Conservation (phyloP, 2,113 vertebrate genomes). For the Ictalurus punctatus region DNA sequence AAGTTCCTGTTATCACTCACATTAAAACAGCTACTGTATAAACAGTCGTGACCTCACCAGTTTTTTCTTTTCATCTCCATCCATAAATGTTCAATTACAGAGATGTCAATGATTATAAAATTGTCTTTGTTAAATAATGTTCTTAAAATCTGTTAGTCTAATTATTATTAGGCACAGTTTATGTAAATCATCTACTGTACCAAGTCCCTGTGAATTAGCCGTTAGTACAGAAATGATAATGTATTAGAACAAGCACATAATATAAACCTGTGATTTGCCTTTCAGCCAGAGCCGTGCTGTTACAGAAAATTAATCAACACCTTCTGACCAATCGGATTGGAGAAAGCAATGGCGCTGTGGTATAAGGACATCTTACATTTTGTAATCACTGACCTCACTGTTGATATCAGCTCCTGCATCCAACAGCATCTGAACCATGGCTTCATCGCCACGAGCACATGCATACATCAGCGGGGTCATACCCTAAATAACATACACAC, state of each 20-base stretch:
- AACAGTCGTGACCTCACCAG: not conserved
- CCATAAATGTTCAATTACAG: not conserved
- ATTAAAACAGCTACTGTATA: not conserved
- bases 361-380: not conserved
- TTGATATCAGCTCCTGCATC: conserved; percentile 97
- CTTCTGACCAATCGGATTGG: not conserved
- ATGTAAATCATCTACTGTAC: not conserved
- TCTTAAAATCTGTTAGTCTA: not conserved
- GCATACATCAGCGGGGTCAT: conserved; percentile 99
- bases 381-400: conserved; percentile 84
- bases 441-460: conserved; percentile 95
- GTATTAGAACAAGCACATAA: not conserved
- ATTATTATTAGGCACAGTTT: not conserved
- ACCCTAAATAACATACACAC: conserved; percentile 73
- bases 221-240: not conserved
- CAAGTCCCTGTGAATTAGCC: not conserved
- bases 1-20: not conserved
- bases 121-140: not conserved
- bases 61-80: not conserved
- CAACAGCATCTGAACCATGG: conserved; percentile 99
- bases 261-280: not conserved
- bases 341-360: conserved; percentile 23
- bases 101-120: not conserved
- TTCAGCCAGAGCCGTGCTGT: not conserved
- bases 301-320: not conserved